Percentiles rank a stretch among this genome's conserved stretches.
Conservation (phyloP, 2,888 invertebrate species). For the Galerucella nymphaeae region DNA sequence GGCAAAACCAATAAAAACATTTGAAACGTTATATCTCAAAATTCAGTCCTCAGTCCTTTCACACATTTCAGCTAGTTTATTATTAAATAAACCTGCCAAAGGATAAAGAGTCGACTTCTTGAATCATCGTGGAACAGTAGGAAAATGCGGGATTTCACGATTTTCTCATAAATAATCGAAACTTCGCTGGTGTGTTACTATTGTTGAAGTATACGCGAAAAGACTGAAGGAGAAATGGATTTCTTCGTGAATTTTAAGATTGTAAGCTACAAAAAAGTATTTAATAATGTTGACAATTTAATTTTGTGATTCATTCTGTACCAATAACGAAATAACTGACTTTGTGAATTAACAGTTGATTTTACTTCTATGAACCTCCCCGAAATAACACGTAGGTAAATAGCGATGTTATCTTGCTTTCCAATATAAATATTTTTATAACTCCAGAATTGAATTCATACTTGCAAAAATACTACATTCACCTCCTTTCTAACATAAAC, state of each 20-base stretch:
- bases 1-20: slow-evolving; percentile 21
- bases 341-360: no score
- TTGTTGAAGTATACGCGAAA: slow-evolving; percentile 26
- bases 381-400: neutral
- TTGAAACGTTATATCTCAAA: slow-evolving; percentile 24
- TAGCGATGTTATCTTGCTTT: neutral
- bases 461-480: slow-evolving; percentile 19
- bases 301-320: no score
- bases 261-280: neutral
- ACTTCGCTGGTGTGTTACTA: slow-evolving; percentile 6
- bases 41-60: slow-evolving; percentile 15
- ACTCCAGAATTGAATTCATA: slow-evolving; percentile 12
- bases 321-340: no score
- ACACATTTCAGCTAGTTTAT: slow-evolving; percentile 27
- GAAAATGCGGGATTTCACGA: slow-evolving; percentile 20
- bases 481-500: slow-evolving; percentile 9
- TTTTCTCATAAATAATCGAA: slow-evolving; percentile 31
- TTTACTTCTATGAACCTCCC: neutral
- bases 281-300: no score
- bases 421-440: slow-evolving; percentile 19
- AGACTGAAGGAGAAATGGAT: slow-evolving; percentile 26
- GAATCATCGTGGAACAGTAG: slow-evolving; percentile 21
- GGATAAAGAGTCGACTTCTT: slow-evolving; percentile 21
- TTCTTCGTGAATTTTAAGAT: slow-evolving; percentile 22
- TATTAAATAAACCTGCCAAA: slow-evolving; percentile 33